These are phyloP conservation scores for Gastracanthus pulcherrimus DNA, from an alignment of 2,888 invertebrate species.

Conservation along the genomic window DNA sequence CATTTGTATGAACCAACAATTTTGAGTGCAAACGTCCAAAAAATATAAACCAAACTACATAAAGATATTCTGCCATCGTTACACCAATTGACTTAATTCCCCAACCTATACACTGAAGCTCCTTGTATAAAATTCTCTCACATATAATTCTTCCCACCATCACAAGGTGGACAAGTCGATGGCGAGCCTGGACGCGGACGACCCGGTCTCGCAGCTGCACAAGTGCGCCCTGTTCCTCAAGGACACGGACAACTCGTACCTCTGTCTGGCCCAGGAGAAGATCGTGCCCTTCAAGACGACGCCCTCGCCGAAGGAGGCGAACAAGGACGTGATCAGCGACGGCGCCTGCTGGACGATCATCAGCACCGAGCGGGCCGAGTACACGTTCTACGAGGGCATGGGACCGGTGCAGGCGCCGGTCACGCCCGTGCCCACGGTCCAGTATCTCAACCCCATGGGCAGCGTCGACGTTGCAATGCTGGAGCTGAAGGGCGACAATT, in stretches of 20 bases:
- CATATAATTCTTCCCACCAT: too few species aligned
- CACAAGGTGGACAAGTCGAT: conserved; percentile 99
- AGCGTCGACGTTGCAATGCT: conserved; percentile 80
- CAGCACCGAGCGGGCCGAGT: conserved; percentile 95
- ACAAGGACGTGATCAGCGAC: conserved; percentile 54
- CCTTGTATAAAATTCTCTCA: too few species aligned
- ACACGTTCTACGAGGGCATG: conserved; percentile 96
- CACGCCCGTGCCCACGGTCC: conserved; percentile 97
- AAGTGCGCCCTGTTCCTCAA: conserved; percentile 99
- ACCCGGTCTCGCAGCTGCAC: conserved; percentile 56
- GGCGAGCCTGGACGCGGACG: conserved; percentile 84
- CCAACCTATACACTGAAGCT: too few species aligned
- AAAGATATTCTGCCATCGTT: too few species aligned
- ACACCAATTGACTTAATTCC: too few species aligned
- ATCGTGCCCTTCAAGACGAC: conserved; percentile 99
- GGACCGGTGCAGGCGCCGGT: conserved; percentile 84
- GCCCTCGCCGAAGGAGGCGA: conserved; percentile 49
- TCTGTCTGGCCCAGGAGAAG: conserved; percentile 98
- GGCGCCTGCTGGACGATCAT: conserved; percentile 57
- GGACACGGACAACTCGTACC: conserved; percentile 98
- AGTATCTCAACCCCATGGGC: conserved; percentile 79
- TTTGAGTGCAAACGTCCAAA: too few species aligned
- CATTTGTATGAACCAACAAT: too few species aligned
- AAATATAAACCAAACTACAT: too few species aligned
- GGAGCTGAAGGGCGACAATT: conserved; percentile 97